Base-by-base conservation (phyloP, 2,797 vertebrate species). In the Otolemur crassicaudatus region DNA sequence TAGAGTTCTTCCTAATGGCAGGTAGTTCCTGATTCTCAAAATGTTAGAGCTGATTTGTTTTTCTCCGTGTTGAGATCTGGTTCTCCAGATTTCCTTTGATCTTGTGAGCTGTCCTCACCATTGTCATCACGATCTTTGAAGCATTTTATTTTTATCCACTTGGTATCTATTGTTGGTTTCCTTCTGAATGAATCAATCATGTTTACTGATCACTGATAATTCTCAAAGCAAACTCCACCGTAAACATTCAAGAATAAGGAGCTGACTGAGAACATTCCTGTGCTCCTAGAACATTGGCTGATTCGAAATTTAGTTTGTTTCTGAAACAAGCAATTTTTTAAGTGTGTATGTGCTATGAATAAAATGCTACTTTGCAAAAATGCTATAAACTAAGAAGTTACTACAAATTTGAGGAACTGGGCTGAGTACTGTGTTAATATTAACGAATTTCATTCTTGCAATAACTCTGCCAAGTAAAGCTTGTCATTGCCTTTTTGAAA, bases 371-470 rank as follows among this genome's bases (percentile, higher is more conserved):
- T 70, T 88, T 75, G 27, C 14, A 83, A 85, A 90, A 94, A 88
- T 86, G n/a, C 22, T 81, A 0, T 37, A 77, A 53, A 65, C 37
- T 2, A 65, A 94, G 65, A 8, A 53, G n/a, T 31, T 81, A 46
- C 25, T 46, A 43, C 53, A 29, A 56, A 82, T 4, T 25, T 1
- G 4, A 89, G 22, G 34, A 5, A 1, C 29, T 72, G 31, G 63
- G 31, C 14, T 94, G 85, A 91, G 14, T 23, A 49, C 31, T 75
- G 10, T 37, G 19, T 40, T 80, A 58, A 53, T 29, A 79, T 63
- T 17, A 61, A 83, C 14, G 31, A 49, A 90, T 23, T 90, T 90
- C 67, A 88, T 88, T 82, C 86, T 95, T 43, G 58, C 10, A 95
- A 72, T 75, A 91, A 69, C 19, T 14, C 34, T 90, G 14, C 12